Conservation (phyloP, 2,797 vertebrate species). For the Oryzias sinensis region DNA sequence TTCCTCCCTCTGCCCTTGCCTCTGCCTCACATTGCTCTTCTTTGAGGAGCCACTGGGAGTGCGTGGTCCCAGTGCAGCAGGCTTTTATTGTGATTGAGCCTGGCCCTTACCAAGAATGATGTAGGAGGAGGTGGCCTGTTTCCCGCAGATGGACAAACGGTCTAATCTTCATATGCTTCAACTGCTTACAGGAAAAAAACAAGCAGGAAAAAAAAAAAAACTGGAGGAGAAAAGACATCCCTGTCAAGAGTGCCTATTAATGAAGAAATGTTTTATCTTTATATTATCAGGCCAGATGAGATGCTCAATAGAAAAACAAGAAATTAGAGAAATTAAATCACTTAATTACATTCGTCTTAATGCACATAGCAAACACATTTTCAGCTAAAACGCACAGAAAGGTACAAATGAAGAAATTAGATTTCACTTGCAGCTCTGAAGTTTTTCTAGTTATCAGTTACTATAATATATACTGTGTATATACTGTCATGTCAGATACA, state of each 20-base stretch:
- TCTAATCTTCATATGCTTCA: slow-evolving; percentile 47
- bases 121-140: slow-evolving; percentile 55
- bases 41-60: slow-evolving; percentile 49
- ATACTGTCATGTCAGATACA: too few species aligned
- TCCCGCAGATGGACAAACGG: slow-evolving; percentile 59
- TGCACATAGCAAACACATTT: too few species aligned
- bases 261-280: too few species aligned
- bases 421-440: too few species aligned
- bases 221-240: neutral
- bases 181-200: slow-evolving; percentile 15
- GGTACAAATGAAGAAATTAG: too few species aligned
- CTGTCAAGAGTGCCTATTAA: neutral
- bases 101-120: slow-evolving; percentile 71
- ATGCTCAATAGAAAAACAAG: too few species aligned
- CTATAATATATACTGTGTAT: too few species aligned
- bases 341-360: too few species aligned
- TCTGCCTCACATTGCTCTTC: slow-evolving; percentile 62
- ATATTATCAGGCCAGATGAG: too few species aligned
- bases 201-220: neutral
- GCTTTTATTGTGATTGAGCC: slow-evolving; percentile 78
- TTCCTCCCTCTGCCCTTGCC: slow-evolving; percentile 31
- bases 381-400: too few species aligned
- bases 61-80: slow-evolving; percentile 49
- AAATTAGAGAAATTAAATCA: too few species aligned
- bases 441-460: too few species aligned